Percentiles rank a stretch among this genome's conserved stretches.
phyloP scores from a whole-genome alignment of 2,797 vertebrate genomes.

The Potorous gilbertii region DNA sequence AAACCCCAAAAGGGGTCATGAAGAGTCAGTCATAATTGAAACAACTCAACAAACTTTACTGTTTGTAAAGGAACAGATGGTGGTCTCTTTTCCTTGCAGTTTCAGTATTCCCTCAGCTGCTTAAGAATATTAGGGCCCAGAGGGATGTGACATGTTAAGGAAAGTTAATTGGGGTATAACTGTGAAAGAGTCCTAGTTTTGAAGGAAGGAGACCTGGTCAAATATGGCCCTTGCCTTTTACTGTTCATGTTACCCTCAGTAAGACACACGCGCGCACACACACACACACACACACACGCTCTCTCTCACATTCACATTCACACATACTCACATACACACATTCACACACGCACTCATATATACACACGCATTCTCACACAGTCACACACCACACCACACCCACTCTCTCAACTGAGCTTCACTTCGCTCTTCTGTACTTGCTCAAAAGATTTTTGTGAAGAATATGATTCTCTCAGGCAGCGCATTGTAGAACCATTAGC shows the following conservation, averaged over 20 bases:
- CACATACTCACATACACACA: too few relatives aligned
- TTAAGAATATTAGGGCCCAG: constrained; percentile 59
- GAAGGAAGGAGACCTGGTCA: neutral
- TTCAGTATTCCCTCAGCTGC: constrained; percentile 43
- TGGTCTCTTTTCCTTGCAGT: constrained; percentile 48
- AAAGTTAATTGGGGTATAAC: neutral
- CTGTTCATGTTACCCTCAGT: neutral
- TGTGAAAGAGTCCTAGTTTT: neutral
- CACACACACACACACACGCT: too few relatives aligned
- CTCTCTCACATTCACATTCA: too few relatives aligned
- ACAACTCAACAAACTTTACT: neutral
- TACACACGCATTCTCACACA: too few relatives aligned
- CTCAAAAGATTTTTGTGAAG: neutral
- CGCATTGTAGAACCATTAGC: neutral
- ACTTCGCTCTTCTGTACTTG: neutral
- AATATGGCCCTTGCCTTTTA: neutral
- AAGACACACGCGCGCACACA: neutral
- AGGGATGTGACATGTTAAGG: neutral
- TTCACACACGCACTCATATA: too few relatives aligned
- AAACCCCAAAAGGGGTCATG: neutral
- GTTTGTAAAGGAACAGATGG: constrained; percentile 39
- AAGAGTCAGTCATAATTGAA: neutral
- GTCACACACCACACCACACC: too few relatives aligned
- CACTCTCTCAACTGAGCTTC: neutral
- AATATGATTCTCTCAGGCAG: neutral